phyloP scores from a whole-genome alignment of 92 coral and sea anemone genomes.

The Actinernus sp. region DNA sequence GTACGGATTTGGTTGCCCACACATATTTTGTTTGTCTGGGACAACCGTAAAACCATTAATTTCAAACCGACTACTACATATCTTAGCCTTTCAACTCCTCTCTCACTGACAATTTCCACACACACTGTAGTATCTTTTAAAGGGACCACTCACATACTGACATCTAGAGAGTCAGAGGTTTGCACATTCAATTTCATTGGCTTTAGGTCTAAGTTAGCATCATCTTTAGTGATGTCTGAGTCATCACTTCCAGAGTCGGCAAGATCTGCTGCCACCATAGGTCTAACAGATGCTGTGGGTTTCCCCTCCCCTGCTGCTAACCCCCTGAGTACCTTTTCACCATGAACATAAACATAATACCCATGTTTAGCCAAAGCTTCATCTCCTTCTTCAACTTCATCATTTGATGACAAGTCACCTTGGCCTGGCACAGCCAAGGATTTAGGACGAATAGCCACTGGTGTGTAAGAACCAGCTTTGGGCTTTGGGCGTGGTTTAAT shows the following conservation, averaged over 20 bases:
- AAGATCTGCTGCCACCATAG: constrained; percentile 75
- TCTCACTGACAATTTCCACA: background rate
- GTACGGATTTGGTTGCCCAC: no score
- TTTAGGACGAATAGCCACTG: constrained; percentile 71
- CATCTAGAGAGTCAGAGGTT: constrained; percentile 62
- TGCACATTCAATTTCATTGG: constrained; percentile 67
- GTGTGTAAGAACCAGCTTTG: constrained; percentile 83
- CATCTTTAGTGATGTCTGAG: constrained; percentile 10
- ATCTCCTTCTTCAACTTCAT: constrained; percentile 25
- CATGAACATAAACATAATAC: constrained; percentile 80
- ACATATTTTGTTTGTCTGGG: no score
- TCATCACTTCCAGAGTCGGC: constrained; percentile 40
- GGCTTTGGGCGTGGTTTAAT: constrained; percentile 71
- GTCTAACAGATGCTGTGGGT: constrained; percentile 96
- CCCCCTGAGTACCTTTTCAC: constrained; percentile 56
- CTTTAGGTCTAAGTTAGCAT: constrained; percentile 62
- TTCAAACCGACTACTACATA: no score
- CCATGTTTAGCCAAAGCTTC: constrained; percentile 63
- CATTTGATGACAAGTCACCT: no score
- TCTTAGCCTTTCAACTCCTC: no score
- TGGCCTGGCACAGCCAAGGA: background rate
- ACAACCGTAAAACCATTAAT: no score
- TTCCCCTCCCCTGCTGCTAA: constrained; percentile 63
- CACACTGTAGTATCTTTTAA: no score
- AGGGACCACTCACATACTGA: constrained; percentile 28